Evolutionary conservation across 2,797 vertebrate genomes (phyloP), one percentile per base, ranked within the genome.

Genomic region (Galago senegalensis): DNA sequence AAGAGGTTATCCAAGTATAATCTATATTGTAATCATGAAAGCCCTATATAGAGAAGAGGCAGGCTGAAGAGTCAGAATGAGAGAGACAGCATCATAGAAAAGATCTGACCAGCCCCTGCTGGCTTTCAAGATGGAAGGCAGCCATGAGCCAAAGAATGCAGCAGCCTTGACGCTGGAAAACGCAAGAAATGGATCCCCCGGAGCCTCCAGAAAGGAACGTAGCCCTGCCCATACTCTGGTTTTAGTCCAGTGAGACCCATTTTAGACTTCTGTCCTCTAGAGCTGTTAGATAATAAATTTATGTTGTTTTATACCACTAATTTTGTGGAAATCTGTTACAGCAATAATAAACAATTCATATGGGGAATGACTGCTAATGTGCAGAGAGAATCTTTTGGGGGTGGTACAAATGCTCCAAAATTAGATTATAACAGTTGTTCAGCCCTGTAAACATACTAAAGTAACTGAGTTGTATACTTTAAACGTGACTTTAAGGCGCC

Each of bases 341-440:
- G 67, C 21, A 53, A 46, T 6, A 25, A 43, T 0, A 83, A 46
- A n/a, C 90, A 60, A 77, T 49, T 34, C 40, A 49, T 23, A 20
- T 2, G 75, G 23, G 46, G n/a, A 89, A 16, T 27, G 40, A 77
- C 23, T 29, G 9, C 61, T 69, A 46, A 46, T 7, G 46, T 31
- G 27, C 23, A 23, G 3, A 25, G 37, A 27, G 11, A 37, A 82
- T 84, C 21, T 37, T 89, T 75, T 31, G 2, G 10, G 10, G n/a
- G 58, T 27, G 61, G 83, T 31, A 2, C 65, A 81, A 80, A 69
- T 20, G 43, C 53, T 96, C 60, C 49, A 84, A 86, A 87, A 91
- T 86, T 60, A 80, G 49, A 37, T 56, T 27, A 73, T 25, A 20
- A 83, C 25, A 18, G 7, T 7, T 60, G 49, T 21, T 69, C 37